Percentiles rank a stretch among this genome's conserved stretches.
Conservation (phyloP, 2,113 vertebrate species). For the Gobio gobio region DNA sequence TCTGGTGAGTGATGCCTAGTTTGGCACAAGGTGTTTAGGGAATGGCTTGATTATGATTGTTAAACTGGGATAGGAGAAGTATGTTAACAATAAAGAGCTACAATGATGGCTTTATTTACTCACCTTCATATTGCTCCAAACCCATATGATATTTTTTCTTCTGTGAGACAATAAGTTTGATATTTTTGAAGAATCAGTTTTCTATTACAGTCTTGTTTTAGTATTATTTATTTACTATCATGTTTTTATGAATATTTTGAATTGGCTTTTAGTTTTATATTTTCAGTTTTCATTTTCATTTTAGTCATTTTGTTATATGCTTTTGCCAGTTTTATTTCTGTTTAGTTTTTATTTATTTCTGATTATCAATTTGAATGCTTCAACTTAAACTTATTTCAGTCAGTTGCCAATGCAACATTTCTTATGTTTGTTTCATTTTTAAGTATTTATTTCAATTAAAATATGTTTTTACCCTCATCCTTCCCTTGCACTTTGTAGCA, state of each 20-base stretch:
- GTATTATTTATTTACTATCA: background rate
- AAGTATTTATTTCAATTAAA: background rate
- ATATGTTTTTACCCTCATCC: too few relatives aligned
- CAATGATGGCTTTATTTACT: background rate
- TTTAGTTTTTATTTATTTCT: too few relatives aligned
- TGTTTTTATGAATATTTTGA: background rate
- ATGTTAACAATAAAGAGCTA: background rate
- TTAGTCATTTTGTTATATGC: background rate
- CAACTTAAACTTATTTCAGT: too few relatives aligned
- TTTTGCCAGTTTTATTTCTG: background rate
- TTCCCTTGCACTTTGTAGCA: too few relatives aligned
- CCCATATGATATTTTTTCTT: background rate
- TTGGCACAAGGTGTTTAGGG: background rate
- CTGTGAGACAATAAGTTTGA: background rate
- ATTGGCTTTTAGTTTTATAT: background rate
- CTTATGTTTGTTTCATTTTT: background rate
- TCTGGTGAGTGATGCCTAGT: constrained; percentile 78
- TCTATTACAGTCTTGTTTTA: background rate
- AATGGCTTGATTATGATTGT: background rate
- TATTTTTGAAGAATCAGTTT: background rate
- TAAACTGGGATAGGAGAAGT: background rate
- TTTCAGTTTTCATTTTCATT: background rate
- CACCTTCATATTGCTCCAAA: background rate
- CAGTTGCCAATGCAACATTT: too few relatives aligned
- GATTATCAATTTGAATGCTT: too few relatives aligned